Conservation (phyloP, 2,797 vertebrate species). For the Melanotaenia trifasciata region DNA sequence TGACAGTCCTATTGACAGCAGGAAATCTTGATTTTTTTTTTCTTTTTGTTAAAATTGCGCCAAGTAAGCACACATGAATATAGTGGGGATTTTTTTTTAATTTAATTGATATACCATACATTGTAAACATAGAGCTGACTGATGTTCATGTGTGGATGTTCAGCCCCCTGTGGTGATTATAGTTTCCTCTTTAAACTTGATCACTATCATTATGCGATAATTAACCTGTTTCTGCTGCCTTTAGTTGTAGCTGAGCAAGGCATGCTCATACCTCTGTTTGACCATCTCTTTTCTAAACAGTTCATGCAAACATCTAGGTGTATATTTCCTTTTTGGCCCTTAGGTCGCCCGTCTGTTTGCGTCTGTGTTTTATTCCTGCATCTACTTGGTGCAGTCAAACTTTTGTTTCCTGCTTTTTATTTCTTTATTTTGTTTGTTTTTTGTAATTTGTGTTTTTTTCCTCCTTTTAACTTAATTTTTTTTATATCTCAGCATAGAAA, state of each 20-base stretch:
- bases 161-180: background rate
- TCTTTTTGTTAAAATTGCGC: background rate
- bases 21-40: too few relatives aligned
- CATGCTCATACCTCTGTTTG: background rate
- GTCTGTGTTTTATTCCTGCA: background rate
- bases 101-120: background rate
- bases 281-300: conserved; percentile 7
- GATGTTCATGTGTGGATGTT: background rate
- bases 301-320: conserved; percentile 37
- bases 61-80: background rate
- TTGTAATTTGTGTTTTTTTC: background rate
- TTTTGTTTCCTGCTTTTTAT: background rate
- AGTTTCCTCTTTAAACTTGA: background rate
- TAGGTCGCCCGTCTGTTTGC: background rate
- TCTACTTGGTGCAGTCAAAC: background rate
- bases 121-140: background rate
- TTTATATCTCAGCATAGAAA: background rate
- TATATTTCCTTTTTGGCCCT: conserved; percentile 40
- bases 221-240: background rate
- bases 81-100: background rate
- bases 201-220: conserved; percentile 7
- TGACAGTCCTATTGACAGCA: too few relatives aligned
- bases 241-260: background rate
- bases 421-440: background rate
- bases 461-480: too few relatives aligned